Conservation (phyloP, 2,113 vertebrate genomes). For the Isurus oxyrinchus region DNA sequence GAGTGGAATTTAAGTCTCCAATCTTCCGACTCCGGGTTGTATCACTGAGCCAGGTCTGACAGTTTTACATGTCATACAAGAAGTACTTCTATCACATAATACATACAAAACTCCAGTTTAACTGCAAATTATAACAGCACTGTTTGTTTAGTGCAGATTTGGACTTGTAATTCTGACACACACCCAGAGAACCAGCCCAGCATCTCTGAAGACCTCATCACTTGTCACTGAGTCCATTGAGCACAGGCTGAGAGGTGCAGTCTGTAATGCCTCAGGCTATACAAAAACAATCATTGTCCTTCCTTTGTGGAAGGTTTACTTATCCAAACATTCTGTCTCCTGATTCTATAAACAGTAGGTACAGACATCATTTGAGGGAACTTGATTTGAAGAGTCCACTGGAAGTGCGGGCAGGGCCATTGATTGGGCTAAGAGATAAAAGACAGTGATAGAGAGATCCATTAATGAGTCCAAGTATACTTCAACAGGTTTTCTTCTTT, state of each 20-base stretch:
- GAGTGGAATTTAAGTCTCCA: neutral
- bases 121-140: neutral
- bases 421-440: neutral
- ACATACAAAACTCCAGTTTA: neutral
- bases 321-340: neutral
- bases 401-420: neutral
- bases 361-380: neutral
- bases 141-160: neutral
- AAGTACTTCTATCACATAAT: neutral
- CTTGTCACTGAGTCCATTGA: neutral
- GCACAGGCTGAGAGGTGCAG: neutral
- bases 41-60: neutral
- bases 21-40: neutral
- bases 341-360: neutral
- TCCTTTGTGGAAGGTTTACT: neutral
- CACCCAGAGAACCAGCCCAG: neutral
- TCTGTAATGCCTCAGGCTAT: neutral
- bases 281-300: neutral
- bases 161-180: neutral
- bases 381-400: neutral
- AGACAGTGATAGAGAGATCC: neutral
- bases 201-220: neutral
- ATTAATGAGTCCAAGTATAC: neutral
- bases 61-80: neutral
- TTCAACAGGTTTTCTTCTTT: neutral